Base-by-base conservation (phyloP, 2,888 invertebrate genomes). In the Drosophila pegasa region DNA sequence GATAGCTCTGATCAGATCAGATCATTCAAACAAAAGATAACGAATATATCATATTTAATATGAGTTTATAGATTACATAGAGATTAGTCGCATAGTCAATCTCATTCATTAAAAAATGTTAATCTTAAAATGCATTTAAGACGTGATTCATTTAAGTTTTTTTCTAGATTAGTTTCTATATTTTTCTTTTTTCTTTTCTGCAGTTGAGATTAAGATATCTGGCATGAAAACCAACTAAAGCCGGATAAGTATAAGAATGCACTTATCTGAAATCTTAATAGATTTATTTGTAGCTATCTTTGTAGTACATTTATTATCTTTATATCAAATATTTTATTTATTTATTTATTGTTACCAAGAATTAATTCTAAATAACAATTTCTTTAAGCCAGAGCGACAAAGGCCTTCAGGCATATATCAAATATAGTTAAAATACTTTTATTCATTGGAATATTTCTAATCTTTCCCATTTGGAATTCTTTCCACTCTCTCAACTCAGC, bases 51-150 rank as follows among this genome's bases (percentile, higher is more conserved):
- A 27, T 25, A 16, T 7, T 14, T 14, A 10, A 25, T 43, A 43
- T 43, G 9, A 25, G 9, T 27, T 27, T 16, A 27, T 10, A 29
- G 47, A 18, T 47, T n/a, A 3, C 29, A 16, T 16, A 27, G 10
- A 45, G 27, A 12, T 45, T 27, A 18, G 16, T 27, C 10, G 3
- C 29, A 29, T 12, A 29, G 2, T 47, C 29, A 48, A 31, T 45
- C 45, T 45, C 45, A 45, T 45, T 45, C 27, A 45, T 45, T 48
- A 20, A 48, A 31, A 48, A 31, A 31, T 27, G 8, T 31, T 20
- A 20, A 31, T 31, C 18, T 31, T 12, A 18, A 29, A 27, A 18
- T 18, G 16, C 12, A 27, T 29, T 31, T 4, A 14, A 31, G 14
- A 20, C 47, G 31, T 48, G 47, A 20, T 45, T 27, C 47, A 31